phyloP scores from a whole-genome alignment of 92 coral and sea anemone species.

The Anthopleura xanthogrammica region DNA sequence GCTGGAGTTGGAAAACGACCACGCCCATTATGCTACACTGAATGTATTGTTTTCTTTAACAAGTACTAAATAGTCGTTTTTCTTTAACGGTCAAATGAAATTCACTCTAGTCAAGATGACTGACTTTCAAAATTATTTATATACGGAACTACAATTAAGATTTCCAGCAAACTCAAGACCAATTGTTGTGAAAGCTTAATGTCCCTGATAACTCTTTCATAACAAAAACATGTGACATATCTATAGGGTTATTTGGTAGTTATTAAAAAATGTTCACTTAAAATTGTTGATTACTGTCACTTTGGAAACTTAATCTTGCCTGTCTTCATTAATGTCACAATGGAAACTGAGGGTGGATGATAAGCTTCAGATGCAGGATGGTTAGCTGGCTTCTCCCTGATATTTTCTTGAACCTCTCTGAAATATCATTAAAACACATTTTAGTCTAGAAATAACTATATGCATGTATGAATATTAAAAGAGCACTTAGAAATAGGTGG shows the following conservation, averaged over 20 bases:
- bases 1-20: conserved; percentile 13
- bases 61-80: no score
- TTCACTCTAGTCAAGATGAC: conserved; percentile 12
- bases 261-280: background rate
- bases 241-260: conserved; percentile 19
- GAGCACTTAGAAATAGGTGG: conserved; percentile 4
- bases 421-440: conserved; percentile 20
- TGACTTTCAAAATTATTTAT: background rate
- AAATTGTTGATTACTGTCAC: conserved; percentile 17
- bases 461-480: conserved; percentile 20
- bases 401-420: conserved; percentile 20
- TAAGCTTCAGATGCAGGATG: conserved; percentile 20
- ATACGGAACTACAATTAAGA: conserved; percentile 2
- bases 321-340: conserved; percentile 22
- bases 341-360: conserved; percentile 25
- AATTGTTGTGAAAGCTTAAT: conserved; percentile 6
- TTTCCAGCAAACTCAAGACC: conserved; percentile 14
- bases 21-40: no score
- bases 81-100: conserved; percentile 4
- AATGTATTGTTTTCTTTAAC: no score
- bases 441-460: conserved; percentile 17
- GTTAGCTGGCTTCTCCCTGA: conserved; percentile 20
- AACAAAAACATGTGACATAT: conserved; percentile 15
- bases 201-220: conserved; percentile 3
- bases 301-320: conserved; percentile 20